Evolutionary conservation across 1,140 invertebrate genomes (phyloP).

Genomic region (Ceratoteleas bidentatus): DNA sequence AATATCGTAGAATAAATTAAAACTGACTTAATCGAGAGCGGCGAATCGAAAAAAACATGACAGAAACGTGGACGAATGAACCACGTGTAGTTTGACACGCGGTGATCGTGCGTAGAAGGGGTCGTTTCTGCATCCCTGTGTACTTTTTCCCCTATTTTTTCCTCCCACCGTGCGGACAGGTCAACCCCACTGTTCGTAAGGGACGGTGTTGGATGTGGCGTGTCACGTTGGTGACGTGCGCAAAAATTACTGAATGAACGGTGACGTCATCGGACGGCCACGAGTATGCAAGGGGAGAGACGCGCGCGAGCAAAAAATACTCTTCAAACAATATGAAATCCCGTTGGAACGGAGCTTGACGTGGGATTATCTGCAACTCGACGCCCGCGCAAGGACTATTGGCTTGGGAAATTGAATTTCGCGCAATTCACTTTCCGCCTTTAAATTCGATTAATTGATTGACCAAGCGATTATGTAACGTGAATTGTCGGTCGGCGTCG

Average conservation of each 20-base stretch:
- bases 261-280: slow-evolving; percentile 75
- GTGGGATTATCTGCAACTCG: slow-evolving; percentile 25
- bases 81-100: slow-evolving; percentile 81
- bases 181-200: slow-evolving; percentile 63
- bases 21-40: not conserved
- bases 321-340: slow-evolving; percentile 47
- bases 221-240: slow-evolving; percentile 78
- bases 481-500: too few species aligned
- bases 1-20: not conserved
- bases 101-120: slow-evolving; percentile 78
- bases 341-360: slow-evolving; percentile 21
- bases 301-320: slow-evolving; percentile 49
- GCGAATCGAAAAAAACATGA: slow-evolving; percentile 28
- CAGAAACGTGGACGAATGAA: slow-evolving; percentile 69
- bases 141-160: slow-evolving; percentile 81
- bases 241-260: slow-evolving; percentile 82
- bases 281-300: slow-evolving; percentile 42
- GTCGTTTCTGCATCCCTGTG: slow-evolving; percentile 72
- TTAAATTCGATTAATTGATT: too few species aligned
- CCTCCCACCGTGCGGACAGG: slow-evolving; percentile 74
- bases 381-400: too few species aligned
- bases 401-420: too few species aligned
- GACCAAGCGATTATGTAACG: too few species aligned
- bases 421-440: too few species aligned
- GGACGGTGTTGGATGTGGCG: slow-evolving; percentile 73